Conservation (phyloP, 2,113 vertebrate species). For the Tachycineta bicolor region DNA sequence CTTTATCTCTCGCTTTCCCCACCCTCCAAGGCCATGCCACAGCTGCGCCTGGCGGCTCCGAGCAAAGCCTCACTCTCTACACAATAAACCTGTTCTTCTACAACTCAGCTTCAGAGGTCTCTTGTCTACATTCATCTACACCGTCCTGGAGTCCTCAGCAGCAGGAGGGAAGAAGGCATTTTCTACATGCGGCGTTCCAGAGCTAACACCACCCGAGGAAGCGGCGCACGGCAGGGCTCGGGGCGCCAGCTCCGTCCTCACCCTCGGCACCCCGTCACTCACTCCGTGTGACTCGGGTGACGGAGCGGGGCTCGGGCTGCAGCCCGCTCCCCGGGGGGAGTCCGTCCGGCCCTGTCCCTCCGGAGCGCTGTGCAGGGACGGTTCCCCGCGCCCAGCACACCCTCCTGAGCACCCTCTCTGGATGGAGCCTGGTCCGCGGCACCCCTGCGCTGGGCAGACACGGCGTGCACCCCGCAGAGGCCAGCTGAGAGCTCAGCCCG, state of each 20-base stretch:
- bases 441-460: not conserved
- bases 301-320: accelerated
- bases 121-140: too few species aligned
- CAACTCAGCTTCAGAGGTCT: too few species aligned
- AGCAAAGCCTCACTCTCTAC: too few species aligned
- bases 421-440: not conserved
- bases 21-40: too few species aligned
- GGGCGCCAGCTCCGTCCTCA: not conserved
- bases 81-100: too few species aligned
- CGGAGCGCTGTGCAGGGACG: too few species aligned
- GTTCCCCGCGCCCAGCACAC: too few species aligned
- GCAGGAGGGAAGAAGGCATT: too few species aligned
- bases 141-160: too few species aligned
- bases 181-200: too few species aligned
- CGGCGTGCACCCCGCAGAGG: not conserved
- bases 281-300: not conserved
- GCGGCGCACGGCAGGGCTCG: not conserved
- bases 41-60: too few species aligned
- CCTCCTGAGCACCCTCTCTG: not conserved
- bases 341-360: accelerated
- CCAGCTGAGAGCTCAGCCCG: not conserved
- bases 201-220: accelerated
- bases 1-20: too few species aligned
- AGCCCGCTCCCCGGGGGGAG: not conserved
- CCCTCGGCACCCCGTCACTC: not conserved